phyloP scores from a whole-genome alignment of 2,797 vertebrate species.

The Nasua narica region DNA sequence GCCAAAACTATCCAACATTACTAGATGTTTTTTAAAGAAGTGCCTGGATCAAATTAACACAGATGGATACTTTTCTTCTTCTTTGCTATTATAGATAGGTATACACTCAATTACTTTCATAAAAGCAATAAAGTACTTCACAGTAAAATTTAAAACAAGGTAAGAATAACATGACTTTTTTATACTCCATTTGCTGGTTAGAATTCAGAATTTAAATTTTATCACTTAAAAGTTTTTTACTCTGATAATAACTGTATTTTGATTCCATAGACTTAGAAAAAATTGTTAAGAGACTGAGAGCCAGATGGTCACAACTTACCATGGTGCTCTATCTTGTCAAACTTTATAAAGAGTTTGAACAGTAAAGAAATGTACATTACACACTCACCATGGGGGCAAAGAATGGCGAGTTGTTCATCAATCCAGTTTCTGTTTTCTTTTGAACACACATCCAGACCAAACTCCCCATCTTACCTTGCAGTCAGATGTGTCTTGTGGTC shows the following conservation, averaged over 20 bases:
- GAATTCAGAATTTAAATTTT: slow-evolving; percentile 35
- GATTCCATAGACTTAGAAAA: not conserved
- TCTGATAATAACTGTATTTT: not conserved
- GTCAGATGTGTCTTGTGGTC: not conserved
- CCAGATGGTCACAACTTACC: not conserved
- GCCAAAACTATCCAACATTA: not conserved
- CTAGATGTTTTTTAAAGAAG: not conserved
- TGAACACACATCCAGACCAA: not conserved
- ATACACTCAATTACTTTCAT: not conserved
- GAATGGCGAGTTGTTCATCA: not conserved
- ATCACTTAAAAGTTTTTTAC: not conserved
- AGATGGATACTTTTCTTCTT: not conserved
- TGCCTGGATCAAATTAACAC: not conserved
- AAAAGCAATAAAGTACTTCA: slow-evolving; percentile 21
- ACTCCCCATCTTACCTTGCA: not conserved
- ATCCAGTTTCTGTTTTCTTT: not conserved
- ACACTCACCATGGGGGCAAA: not conserved
- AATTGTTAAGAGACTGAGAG: not conserved
- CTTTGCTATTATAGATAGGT: not conserved
- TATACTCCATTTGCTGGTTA: not conserved
- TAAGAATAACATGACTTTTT: not conserved
- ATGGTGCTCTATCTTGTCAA: not conserved
- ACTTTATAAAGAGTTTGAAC: not conserved
- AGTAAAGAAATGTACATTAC: not conserved
- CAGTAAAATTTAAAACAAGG: slow-evolving; percentile 20